Evolutionary conservation across 2,888 invertebrate genomes (phyloP), one percentile per base, ranked within the genome.

Genomic region (Candidula unifasciata): DNA sequence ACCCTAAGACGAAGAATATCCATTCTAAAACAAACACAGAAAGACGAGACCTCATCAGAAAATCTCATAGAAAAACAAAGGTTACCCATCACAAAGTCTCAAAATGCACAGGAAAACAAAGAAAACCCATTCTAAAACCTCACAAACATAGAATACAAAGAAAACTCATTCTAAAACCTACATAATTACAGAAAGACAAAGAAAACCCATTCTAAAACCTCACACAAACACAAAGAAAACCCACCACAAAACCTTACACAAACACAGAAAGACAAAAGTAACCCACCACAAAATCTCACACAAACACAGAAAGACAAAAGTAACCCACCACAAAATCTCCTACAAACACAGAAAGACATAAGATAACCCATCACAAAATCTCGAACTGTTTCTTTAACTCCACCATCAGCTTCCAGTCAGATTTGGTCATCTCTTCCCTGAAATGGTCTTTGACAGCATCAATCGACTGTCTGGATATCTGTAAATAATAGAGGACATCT

Each of bases 361-460:
- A 73, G 3, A 76, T 16, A 73, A 21, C 27, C 33, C 30, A 85
- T 88, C 88, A 92, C 85, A 93, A 89, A 80, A 93, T 93, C 77
- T 98, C 96, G 95, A 99, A 98, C 91, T 96, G 95, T 94, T 99
- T 99, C 95, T 99, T 99, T 93, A 99, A 95, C 95, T 99, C 99
- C 85, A 99, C 97, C 96, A 99, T 98, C 87, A 99, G 95, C 93
- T 97, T 97, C 99, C 99, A 99, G 94, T 99, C 99, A 89, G 96
- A 96, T 95, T 99, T 99, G 92, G 96, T 95, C 91, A 99, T 95
- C 94, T 99, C 99, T 91, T 99, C 99, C 88, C 99, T 96, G 96
- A 99, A 99, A 95, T 99, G 98, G 91, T 99, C 97, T 95, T 99
- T 99, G 95, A 99, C 99, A 16, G 98, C 99, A 94, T 99, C 99